phyloP scores from a whole-genome alignment of 2,888 invertebrate genomes.

The Nineta flava region DNA sequence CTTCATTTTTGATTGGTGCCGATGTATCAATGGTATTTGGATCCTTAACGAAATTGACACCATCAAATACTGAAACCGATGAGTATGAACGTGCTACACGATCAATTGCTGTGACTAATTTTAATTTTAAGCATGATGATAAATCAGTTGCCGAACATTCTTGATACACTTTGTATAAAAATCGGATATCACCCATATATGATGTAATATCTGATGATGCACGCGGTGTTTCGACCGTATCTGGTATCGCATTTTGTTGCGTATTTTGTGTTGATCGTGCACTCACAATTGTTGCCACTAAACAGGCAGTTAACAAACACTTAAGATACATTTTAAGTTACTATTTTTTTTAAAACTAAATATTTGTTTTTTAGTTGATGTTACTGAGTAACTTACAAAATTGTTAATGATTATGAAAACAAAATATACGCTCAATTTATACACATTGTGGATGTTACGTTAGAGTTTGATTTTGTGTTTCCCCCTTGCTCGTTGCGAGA shows the following conservation, averaged over 20 bases:
- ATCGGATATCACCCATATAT: conserved; percentile 48
- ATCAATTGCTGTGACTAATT: conserved; percentile 61
- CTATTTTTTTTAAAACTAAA: not conserved
- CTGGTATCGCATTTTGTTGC: conserved; percentile 28
- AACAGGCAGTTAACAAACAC: conserved; percentile 38
- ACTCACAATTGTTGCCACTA: conserved; percentile 34
- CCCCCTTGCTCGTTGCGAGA: not conserved
- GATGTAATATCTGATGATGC: conserved; percentile 21
- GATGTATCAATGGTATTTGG: conserved; percentile 25
- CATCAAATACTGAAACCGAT: conserved; percentile 51
- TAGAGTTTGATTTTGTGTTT: not conserved
- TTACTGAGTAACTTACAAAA: not conserved
- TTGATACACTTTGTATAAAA: conserved; percentile 64
- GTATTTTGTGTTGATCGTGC: conserved; percentile 35
- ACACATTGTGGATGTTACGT: not conserved
- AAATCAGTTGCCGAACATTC: conserved; percentile 58
- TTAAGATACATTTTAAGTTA: conserved; percentile 33
- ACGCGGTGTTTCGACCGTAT: conserved; percentile 16
- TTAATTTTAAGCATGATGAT: conserved; percentile 61
- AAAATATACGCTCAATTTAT: conserved; percentile 5
- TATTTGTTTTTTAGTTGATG: not conserved
- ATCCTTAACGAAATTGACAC: conserved; percentile 59
- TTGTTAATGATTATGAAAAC: conserved; percentile 2
- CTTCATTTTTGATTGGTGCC: conserved; percentile 34
- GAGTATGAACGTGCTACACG: conserved; percentile 45